Evolutionary conservation across 2,888 invertebrate species (phyloP), one percentile per base, ranked within the genome.

Genomic region (Anorthoa munda): DNA sequence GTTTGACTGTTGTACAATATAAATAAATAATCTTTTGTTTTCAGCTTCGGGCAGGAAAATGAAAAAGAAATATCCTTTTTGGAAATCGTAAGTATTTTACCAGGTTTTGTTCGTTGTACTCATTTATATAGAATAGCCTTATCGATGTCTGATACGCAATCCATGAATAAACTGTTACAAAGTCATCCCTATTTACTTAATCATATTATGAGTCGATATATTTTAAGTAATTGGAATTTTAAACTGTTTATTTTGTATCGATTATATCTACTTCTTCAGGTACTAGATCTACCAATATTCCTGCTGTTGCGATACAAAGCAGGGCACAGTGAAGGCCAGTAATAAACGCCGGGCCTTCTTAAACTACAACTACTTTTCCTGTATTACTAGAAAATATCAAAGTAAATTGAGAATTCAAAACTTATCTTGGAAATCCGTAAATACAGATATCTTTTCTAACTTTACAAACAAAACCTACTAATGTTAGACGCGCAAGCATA

Each of bases 1-100:
- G 11, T 7, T 1, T 55, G 9, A 55, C 18, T 74, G 11, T 51
- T 46, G 17, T 23, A 77, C 71, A 50, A 60, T 17, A 26, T 70
- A 45, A 69, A 69, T 53, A 7, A n/a, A 26, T 66, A 53, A 13
- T 48, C 2, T 53, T 71, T 69, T 51, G 5, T 65, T 86, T 87
- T 13, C 86, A 86, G 86, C 5, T 17, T 70, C 56, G 15, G 59
- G 13, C 17, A 65, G 26, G 63, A 76, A 13, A 69, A 71, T 64
- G 82, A 87, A 55, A 48, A 58, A 1, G 31, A 75, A 11, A 68
- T 86, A 73, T 86, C 82, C 1, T 86, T 71, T 45, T 23, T 71
- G 31, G 45, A 84, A 75, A 87, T 86, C 60, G 91, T 91, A 76
- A 91, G 90, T 86, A 65, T 60, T 50, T 39, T 23, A 48, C 12